Evolutionary conservation across 2,113 vertebrate genomes (phyloP).

Genomic region (Scophthalmus maximus): DNA sequence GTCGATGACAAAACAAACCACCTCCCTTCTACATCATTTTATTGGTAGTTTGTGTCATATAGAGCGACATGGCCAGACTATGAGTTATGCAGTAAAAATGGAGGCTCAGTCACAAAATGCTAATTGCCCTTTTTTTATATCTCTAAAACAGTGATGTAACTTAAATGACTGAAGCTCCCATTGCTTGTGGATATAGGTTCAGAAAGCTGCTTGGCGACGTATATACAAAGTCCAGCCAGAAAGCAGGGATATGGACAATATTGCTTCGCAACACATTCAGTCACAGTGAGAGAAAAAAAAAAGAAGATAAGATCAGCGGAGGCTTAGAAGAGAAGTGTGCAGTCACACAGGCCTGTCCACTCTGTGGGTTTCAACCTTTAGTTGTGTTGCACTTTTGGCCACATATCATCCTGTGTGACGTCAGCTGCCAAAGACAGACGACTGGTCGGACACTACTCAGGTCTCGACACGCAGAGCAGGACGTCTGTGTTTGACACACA

Average conservation of each 20-base stretch:
- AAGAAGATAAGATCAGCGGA: slow-evolving; percentile 32
- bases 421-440: slow-evolving; percentile 1
- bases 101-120: slow-evolving; percentile 29
- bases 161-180: slow-evolving; percentile 22
- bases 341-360: slow-evolving; percentile 18
- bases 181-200: slow-evolving; percentile 49
- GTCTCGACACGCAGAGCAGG: neutral
- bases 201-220: slow-evolving; percentile 60
- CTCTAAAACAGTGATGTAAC: neutral
- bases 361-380: neutral
- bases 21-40: neutral
- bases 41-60: slow-evolving; percentile 31
- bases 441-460: slow-evolving; percentile 18
- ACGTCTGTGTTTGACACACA: neutral
- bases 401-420: neutral
- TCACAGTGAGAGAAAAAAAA: slow-evolving; percentile 18
- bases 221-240: slow-evolving; percentile 43
- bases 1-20: slow-evolving; percentile 23
- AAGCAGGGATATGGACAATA: slow-evolving; percentile 42
- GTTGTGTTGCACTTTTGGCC: neutral
- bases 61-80: slow-evolving; percentile 37
- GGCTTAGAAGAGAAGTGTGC: slow-evolving; percentile 39
- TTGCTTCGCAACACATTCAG: slow-evolving; percentile 62
- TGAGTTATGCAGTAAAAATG: slow-evolving; percentile 19
- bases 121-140: neutral